Base-by-base conservation (phyloP, 2,113 vertebrate genomes). In the Syngnathoides biaculeatus region DNA sequence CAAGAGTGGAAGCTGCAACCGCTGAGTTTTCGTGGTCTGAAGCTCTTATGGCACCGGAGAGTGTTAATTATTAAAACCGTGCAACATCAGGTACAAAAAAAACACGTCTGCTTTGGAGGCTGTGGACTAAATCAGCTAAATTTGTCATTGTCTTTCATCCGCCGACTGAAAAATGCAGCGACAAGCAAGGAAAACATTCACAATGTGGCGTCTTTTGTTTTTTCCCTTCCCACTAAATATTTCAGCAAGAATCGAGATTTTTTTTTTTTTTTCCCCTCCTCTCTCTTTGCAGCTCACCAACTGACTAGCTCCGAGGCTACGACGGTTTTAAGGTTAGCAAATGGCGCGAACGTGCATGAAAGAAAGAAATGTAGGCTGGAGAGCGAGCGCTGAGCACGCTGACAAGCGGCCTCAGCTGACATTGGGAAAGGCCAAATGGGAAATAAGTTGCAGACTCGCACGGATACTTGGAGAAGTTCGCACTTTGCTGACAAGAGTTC, bases 191-290 rank as follows among this genome's bases (percentile, higher is more conserved):
- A 43, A 42, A 62, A 62, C 40, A 62, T 43, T 43, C 38, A 26
- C 39, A 43, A 22, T 11, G 40, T 62, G 39, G 12, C 26, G 22
- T 43, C 57, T 15, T 61, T 43, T 43, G n/a, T 43, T 15, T 48
- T 45, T 17, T 50, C 38, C 65, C 11, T 13, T 52, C 47, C 65
- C 59, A 52, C 67, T 85, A 77, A 83, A 86, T 84, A 78, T 86
- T 89, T 87, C 76, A 87, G 68, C 64, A 76, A 69, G 73, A 75
- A 86, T 82, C 65, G 66, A 74, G 74, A 83, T 82, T 77, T 70
- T 81, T 60, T 72, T 59, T 59, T 67, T 38, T 65, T 73, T 62
- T 60, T 69, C 67, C 62, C 56, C 72, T 64, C 57, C 72, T 42
- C 64, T 72, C 67, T 63, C 69, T 64, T 63, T 62, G 67, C 62